A percentile compares a stretch with the other conserved stretches of the same genome.
Conservation (phyloP, 1,140 invertebrate genomes). For the Limonius californicus region DNA sequence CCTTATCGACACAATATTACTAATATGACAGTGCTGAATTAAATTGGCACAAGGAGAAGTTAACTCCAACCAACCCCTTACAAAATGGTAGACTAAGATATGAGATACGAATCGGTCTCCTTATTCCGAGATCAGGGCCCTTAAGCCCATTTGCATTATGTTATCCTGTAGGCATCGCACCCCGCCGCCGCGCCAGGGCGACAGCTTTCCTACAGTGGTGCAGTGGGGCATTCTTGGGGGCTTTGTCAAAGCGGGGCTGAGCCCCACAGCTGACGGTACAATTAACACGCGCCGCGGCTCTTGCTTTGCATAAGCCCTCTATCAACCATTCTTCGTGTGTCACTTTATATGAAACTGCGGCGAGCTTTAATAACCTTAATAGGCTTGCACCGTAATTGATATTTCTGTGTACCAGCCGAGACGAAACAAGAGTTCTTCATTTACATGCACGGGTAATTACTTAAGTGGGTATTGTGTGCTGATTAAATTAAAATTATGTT, state of each 20-base stretch:
- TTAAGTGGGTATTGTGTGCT: neutral
- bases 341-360: conserved; percentile 3
- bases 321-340: neutral
- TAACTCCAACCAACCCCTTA: too few relatives aligned
- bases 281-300: conserved; percentile 13
- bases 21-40: too few relatives aligned
- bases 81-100: too few relatives aligned
- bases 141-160: conserved; percentile 9
- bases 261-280: conserved; percentile 5
- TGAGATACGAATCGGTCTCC: neutral
- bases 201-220: conserved; percentile 6
- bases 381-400: conserved; percentile 3
- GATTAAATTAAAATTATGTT: too few relatives aligned
- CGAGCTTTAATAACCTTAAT: conserved; percentile 13
- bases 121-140: neutral
- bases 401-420: neutral
- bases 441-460: neutral
- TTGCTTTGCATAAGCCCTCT: conserved; percentile 8
- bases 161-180: conserved; percentile 1
- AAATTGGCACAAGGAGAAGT: too few relatives aligned
- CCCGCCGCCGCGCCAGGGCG: neutral
- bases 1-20: too few relatives aligned
- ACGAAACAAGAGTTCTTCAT: neutral
- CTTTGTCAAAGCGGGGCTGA: neutral
- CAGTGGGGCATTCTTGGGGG: conserved; percentile 10